Percentiles rank a stretch among this genome's conserved stretches.
Evolutionary conservation across 1,140 invertebrate species (phyloP).

Genomic region (Drosophila virilis): DNA sequence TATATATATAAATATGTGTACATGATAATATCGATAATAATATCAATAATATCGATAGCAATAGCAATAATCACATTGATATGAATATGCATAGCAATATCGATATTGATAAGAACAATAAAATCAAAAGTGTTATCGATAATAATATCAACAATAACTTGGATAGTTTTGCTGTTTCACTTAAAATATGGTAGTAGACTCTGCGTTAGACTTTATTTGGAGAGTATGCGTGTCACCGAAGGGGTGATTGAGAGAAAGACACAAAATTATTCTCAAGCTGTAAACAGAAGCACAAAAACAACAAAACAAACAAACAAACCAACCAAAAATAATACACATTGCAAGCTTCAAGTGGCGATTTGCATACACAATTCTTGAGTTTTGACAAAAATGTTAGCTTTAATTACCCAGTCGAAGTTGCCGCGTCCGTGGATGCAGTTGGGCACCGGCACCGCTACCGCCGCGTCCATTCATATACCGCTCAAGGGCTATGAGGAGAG

Average conservation of each 20-base stretch:
- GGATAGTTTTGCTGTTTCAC: too few species aligned
- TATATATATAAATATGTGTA: too few species aligned
- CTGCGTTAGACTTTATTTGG: background rate
- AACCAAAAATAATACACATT: slow-evolving; percentile 11
- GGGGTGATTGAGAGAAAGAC: background rate
- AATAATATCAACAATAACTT: too few species aligned
- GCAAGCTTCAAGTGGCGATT: background rate
- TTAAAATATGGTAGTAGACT: background rate
- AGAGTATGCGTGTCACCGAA: background rate
- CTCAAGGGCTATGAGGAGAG: background rate
- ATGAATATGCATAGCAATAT: too few species aligned
- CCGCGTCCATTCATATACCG: background rate
- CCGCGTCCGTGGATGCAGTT: slow-evolving; percentile 17
- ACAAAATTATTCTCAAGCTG: slow-evolving; percentile 7
- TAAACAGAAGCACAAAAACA: slow-evolving; percentile 16
- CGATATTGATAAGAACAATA: too few species aligned
- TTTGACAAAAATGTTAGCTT: slow-evolving; percentile 22
- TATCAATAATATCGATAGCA: too few species aligned
- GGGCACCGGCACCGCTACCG: background rate
- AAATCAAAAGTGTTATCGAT: too few species aligned
- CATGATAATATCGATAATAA: too few species aligned
- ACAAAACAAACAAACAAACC: slow-evolving; percentile 9
- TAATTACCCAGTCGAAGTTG: slow-evolving; percentile 22
- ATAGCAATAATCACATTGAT: too few species aligned
- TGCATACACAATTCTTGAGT: background rate